These are phyloP conservation scores for Petrocephalus sullivani DNA, from an alignment of 2,797 vertebrate genomes.

Conservation along the genomic window DNA sequence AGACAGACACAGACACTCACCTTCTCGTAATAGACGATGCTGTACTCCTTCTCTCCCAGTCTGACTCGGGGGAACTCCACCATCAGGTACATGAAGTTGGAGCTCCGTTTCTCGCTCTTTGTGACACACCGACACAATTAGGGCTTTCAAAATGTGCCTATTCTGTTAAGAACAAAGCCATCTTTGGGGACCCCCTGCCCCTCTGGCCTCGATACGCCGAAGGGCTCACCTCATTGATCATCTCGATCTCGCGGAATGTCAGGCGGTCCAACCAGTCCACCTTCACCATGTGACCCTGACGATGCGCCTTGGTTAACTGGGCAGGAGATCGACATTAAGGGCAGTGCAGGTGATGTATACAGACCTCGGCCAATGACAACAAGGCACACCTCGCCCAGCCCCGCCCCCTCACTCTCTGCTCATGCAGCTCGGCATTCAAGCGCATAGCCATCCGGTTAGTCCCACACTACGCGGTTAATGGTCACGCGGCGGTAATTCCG, in stretches of 20 bases:
- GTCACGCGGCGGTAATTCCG: not conserved
- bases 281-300: conserved; percentile 98
- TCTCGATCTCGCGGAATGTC: conserved; percentile 98
- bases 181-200: no score
- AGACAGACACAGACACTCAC: conserved; percentile 34
- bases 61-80: conserved; percentile 96
- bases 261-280: conserved; percentile 96
- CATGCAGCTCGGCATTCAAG: conserved; percentile 40
- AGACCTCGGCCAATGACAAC: conserved; percentile 15
- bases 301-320: conserved; percentile 94
- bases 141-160: not conserved
- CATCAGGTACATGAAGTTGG: conserved; percentile 99
- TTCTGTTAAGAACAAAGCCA: not conserved
- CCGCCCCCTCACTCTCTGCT: conserved; percentile 34
- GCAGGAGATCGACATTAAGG: not conserved
- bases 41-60: conserved; percentile 86
- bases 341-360: conserved; percentile 9
- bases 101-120: conserved; percentile 96
- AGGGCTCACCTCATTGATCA: conserved; percentile 91
- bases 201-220: not conserved
- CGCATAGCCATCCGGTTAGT: conserved; percentile 40
- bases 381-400: conserved; percentile 16
- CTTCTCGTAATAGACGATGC: conserved; percentile 98
- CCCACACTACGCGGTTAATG: conserved; percentile 20
- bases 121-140: not conserved